Conservation (phyloP, 1,140 invertebrate genomes). For the Psix sp. region DNA sequence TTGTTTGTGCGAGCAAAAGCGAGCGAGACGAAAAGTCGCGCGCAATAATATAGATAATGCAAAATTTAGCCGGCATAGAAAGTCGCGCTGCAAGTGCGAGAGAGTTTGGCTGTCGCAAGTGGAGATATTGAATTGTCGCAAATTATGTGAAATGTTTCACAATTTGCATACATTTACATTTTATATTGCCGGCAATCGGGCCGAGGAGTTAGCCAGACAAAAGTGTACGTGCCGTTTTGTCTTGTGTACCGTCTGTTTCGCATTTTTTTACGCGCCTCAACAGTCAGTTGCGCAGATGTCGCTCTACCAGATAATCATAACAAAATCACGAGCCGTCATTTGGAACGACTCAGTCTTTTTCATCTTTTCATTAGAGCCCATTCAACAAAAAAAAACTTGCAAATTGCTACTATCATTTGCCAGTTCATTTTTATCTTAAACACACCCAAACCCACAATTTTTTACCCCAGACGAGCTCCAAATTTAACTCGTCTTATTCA, state of each 20-base stretch:
- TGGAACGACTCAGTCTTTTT: background rate
- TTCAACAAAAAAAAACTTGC: too few species aligned
- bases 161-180: conserved; percentile 28
- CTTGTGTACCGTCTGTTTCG: background rate
- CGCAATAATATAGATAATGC: conserved; percentile 8
- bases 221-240: background rate
- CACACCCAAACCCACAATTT: too few species aligned
- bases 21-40: background rate
- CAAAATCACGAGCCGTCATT: background rate
- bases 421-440: too few species aligned
- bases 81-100: background rate
- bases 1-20: conserved; percentile 6
- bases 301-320: conserved; percentile 13
- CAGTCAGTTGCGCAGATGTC: too few species aligned
- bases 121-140: conserved; percentile 13
- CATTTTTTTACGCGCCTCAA: too few species aligned
- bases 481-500: too few species aligned
- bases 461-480: too few species aligned
- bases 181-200: conserved; percentile 16
- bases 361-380: too few species aligned
- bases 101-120: conserved; percentile 4
- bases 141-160: conserved; percentile 22
- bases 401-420: too few species aligned
- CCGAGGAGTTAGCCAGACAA: background rate
- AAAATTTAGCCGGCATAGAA: conserved; percentile 10